phyloP scores from a whole-genome alignment of 2,113 vertebrate species.

The Salvelinus sp. region DNA sequence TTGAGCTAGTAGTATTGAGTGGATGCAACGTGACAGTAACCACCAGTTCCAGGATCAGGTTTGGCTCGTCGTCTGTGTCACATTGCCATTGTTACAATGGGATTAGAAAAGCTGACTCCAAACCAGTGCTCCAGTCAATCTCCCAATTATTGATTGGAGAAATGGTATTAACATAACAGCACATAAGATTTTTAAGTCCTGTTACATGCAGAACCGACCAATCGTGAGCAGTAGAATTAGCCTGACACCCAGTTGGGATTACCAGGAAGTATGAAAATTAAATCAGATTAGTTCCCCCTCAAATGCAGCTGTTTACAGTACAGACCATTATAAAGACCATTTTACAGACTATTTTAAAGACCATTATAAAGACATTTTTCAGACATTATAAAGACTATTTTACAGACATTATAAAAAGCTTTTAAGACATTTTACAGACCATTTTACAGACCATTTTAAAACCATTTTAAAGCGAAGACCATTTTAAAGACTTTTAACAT shows the following conservation, averaged over 20 bases:
- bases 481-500: too few species aligned
- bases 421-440: accelerated
- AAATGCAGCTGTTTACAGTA: constrained; percentile 23
- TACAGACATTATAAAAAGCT: too few species aligned
- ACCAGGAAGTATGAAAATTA: constrained; percentile 66
- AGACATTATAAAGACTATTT: too few species aligned
- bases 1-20: background rate
- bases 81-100: too few species aligned
- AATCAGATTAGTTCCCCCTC: constrained; percentile 54
- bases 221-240: constrained; percentile 53
- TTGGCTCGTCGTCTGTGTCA: too few species aligned
- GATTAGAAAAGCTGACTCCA: too few species aligned
- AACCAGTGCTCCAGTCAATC: background rate
- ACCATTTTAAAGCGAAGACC: accelerated
- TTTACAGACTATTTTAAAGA: too few species aligned
- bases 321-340: constrained; percentile 7
- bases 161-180: background rate
- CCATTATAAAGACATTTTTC: too few species aligned
- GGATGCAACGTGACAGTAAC: background rate
- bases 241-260: constrained; percentile 56
- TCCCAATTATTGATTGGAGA: background rate
- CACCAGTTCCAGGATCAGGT: background rate
- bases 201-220: constrained; percentile 58
- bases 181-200: background rate
- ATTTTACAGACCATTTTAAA: too few species aligned